These are phyloP conservation scores for Trachelus troglodyta DNA, from an alignment of 2,888 invertebrate species.

Conservation along the genomic window DNA sequence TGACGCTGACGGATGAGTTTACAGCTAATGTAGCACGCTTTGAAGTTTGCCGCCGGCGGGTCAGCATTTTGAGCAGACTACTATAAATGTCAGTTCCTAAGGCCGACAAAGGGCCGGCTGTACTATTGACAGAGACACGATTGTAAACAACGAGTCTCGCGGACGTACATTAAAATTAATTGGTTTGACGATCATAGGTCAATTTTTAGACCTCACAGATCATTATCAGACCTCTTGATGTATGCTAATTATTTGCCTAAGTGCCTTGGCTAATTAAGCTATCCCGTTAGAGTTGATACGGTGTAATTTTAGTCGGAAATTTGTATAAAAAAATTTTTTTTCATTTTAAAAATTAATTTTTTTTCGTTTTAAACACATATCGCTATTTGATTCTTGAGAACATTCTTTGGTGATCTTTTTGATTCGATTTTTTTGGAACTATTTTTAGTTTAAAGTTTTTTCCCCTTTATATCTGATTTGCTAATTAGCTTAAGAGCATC, in stretches of 20 bases:
- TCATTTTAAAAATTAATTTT: not conserved
- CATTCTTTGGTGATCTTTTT: too few species aligned
- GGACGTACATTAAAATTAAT: slow-evolving; percentile 23
- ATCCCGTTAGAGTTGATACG: not conserved
- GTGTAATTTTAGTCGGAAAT: too few species aligned
- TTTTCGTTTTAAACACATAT: not conserved
- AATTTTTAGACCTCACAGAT: not conserved
- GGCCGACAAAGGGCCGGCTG: slow-evolving; percentile 30
- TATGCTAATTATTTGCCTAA: not conserved
- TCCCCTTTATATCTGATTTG: slow-evolving; percentile 1
- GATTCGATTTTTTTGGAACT: too few species aligned
- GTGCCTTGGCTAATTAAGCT: not conserved
- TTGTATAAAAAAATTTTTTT: too few species aligned
- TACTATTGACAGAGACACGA: slow-evolving; percentile 25
- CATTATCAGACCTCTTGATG: not conserved
- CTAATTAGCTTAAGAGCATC: not conserved
- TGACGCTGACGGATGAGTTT: slow-evolving; percentile 65
- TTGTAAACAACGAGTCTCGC: slow-evolving; percentile 30
- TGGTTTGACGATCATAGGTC: slow-evolving; percentile 9
- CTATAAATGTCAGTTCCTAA: slow-evolving; percentile 25
- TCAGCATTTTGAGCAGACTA: slow-evolving; percentile 39
- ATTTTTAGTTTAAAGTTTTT: not conserved
- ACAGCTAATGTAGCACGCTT: slow-evolving; percentile 62
- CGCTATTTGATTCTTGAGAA: not conserved
- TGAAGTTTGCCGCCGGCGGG: slow-evolving; percentile 55